phyloP scores from a whole-genome alignment of 2,113 vertebrate species.

The Grallaria varia region DNA sequence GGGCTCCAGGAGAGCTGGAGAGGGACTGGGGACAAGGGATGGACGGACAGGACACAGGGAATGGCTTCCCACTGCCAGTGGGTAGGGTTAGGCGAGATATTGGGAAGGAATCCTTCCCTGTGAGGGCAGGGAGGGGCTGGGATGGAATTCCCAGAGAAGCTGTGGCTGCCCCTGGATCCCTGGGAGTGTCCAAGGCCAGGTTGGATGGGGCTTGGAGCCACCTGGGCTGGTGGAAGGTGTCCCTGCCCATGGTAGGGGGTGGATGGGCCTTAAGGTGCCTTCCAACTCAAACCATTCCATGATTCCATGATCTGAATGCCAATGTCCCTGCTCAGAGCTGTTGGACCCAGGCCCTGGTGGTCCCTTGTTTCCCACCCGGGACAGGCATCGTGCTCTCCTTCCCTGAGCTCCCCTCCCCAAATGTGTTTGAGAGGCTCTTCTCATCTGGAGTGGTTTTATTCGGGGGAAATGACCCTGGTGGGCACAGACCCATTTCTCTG shows the following conservation, averaged over 20 bases:
- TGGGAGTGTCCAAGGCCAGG: neutral
- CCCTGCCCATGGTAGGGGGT: neutral
- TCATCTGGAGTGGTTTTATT: neutral
- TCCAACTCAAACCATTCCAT: rapidly evolving
- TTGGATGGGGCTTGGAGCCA: neutral
- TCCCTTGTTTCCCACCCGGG: neutral
- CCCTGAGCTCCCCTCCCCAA: neutral
- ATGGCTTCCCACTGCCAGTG: neutral
- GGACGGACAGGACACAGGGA: neutral
- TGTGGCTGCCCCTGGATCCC: neutral
- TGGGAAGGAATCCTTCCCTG: neutral
- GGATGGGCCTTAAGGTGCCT: rapidly evolving
- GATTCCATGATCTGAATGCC: neutral
- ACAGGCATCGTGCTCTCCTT: neutral
- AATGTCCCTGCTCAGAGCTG: neutral
- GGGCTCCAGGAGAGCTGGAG: neutral
- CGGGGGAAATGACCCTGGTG: neutral
- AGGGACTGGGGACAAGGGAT: neutral
- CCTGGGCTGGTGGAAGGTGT: neutral
- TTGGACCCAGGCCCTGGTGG: no score
- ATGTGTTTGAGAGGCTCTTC: neutral
- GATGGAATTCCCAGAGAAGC: no score
- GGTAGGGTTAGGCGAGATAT: neutral
- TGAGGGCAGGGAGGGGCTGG: no score
- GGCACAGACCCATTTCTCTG: neutral